Evolutionary conservation across 2,888 invertebrate species (phyloP).

Genomic region (Cancer borealis): DNA sequence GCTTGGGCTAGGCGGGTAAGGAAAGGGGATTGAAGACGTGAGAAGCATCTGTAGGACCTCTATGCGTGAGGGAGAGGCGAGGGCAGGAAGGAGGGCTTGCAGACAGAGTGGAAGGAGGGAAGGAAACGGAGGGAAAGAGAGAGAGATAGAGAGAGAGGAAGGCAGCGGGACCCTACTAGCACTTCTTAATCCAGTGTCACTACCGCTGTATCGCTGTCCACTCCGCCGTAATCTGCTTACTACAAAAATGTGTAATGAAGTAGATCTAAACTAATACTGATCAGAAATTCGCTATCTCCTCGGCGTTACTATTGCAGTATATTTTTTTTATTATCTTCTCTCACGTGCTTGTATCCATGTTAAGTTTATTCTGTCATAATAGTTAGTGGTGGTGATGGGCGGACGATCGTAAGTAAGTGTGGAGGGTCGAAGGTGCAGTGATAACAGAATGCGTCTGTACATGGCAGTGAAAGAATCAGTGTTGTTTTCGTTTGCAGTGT

Average conservation of each 20-base stretch:
- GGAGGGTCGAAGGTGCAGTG: background rate
- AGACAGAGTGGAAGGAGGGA: background rate
- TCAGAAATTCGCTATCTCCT: conserved; percentile 52
- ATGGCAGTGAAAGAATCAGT: background rate
- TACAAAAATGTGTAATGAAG: conserved; percentile 67
- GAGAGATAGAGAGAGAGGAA: background rate
- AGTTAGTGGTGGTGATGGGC: background rate
- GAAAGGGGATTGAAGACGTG: background rate
- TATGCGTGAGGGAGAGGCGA: background rate
- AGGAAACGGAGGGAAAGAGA: background rate
- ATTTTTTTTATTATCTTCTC: background rate
- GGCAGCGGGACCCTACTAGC: background rate
- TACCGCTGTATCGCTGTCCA: conserved; percentile 47
- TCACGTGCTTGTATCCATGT: conserved; percentile 12
- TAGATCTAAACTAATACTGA: conserved; percentile 58
- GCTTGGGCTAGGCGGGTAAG: conserved; percentile 24
- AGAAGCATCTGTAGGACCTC: background rate
- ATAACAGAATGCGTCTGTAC: background rate
- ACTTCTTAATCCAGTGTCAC: conserved; percentile 58
- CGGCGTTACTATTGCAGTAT: background rate
- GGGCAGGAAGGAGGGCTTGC: background rate
- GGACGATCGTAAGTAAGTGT: background rate
- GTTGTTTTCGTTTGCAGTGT: background rate
- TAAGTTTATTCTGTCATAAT: background rate
- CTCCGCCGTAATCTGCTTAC: conserved; percentile 65